phyloP scores from a whole-genome alignment of 2,888 invertebrate species.

The Argynnis bischoffii region DNA sequence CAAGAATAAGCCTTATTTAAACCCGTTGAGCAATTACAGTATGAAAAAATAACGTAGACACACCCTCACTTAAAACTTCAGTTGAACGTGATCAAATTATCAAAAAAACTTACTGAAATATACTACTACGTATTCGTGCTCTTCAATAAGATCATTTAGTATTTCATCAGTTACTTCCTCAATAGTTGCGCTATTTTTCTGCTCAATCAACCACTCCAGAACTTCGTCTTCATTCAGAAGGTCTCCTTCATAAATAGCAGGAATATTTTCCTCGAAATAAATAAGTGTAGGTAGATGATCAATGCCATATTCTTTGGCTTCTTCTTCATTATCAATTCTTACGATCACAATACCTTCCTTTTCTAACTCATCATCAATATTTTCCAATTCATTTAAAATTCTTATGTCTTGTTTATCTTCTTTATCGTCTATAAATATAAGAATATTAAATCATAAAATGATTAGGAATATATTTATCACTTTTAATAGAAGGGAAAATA shows the following conservation, averaged over 20 bases:
- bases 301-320: slow-evolving; percentile 95
- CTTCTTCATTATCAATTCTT: slow-evolving; percentile 93
- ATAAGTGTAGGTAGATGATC: slow-evolving; percentile 93
- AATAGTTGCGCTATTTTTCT: slow-evolving; percentile 94
- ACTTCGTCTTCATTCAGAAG: slow-evolving; percentile 96
- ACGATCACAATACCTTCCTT: slow-evolving; percentile 95
- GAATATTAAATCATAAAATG: background rate
- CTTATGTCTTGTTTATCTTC: slow-evolving; percentile 94
- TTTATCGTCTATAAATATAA: slow-evolving; percentile 87
- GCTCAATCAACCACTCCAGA: slow-evolving; percentile 92
- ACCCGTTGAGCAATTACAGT: background rate
- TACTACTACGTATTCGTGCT: slow-evolving; percentile 96
- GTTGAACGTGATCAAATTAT: background rate
- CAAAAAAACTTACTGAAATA: slow-evolving; percentile 89
- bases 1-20: too few relatives aligned
- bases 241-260: slow-evolving; percentile 95
- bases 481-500: background rate
- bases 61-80: background rate
- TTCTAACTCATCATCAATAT: slow-evolving; percentile 95
- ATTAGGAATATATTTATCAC: too few relatives aligned
- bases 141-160: slow-evolving; percentile 90
- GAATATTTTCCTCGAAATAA: slow-evolving; percentile 95
- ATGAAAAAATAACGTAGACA: background rate
- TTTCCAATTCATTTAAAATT: slow-evolving; percentile 93
- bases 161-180: slow-evolving; percentile 97